Evolutionary conservation across 2,888 invertebrate species (phyloP).

Genomic region (Melinaea marsaeus): DNA sequence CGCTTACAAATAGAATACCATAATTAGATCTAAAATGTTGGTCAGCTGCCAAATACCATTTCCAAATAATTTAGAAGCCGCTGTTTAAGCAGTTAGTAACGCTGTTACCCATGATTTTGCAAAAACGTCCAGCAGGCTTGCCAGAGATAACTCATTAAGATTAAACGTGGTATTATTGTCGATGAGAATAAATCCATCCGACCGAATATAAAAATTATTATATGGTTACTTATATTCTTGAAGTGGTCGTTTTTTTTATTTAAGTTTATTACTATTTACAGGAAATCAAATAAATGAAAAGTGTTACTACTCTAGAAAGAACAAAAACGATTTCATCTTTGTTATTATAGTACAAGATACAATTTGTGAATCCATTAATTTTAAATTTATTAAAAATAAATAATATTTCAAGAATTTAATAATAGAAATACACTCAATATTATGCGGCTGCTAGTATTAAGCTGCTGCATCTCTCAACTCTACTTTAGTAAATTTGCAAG

Average conservation of each 20-base stretch:
- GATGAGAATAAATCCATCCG: background rate
- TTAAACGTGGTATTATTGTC: slow-evolving; percentile 6
- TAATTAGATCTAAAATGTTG: slow-evolving; percentile 6
- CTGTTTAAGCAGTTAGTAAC: slow-evolving; percentile 4
- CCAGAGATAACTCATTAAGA: slow-evolving; percentile 8
- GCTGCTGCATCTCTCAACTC: too few relatives aligned
- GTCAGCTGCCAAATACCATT: slow-evolving; percentile 8
- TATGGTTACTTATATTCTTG: background rate
- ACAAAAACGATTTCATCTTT: too few relatives aligned
- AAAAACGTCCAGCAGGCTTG: slow-evolving; percentile 1
- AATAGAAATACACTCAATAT: too few relatives aligned
- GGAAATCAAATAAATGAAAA: too few relatives aligned
- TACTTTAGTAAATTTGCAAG: too few relatives aligned
- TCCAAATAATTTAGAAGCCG: slow-evolving; percentile 5
- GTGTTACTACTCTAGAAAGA: too few relatives aligned
- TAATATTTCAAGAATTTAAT: too few relatives aligned
- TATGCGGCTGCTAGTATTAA: too few relatives aligned
- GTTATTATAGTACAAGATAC: too few relatives aligned
- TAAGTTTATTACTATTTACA: too few relatives aligned
- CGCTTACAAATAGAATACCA: background rate
- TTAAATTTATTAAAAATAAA: too few relatives aligned
- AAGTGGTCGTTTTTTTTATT: background rate
- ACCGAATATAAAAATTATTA: background rate
- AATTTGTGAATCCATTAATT: too few relatives aligned
- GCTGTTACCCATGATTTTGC: slow-evolving; percentile 6